Evolutionary conservation across 2,888 invertebrate genomes (phyloP).

Genomic region (Steinernema hermaphroditum): DNA sequence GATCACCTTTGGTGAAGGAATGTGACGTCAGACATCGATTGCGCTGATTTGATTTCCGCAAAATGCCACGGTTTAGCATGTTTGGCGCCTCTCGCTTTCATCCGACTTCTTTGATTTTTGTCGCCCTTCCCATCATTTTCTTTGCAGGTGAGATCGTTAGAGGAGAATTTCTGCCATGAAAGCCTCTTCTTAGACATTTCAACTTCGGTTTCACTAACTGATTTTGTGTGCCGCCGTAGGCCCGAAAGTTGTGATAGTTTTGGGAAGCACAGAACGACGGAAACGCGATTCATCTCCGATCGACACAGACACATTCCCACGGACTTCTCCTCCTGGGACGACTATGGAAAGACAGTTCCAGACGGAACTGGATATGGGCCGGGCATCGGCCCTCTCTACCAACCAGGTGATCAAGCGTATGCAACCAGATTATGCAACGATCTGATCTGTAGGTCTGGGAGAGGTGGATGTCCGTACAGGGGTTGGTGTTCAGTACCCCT

Average conservation of each 20-base stretch:
- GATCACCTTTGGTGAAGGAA: neutral
- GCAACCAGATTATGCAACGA: neutral
- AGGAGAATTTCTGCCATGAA: no score
- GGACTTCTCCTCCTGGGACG: conserved; percentile 21
- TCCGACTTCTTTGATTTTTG: neutral
- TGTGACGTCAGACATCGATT: neutral
- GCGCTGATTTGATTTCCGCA: neutral
- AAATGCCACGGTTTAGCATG: neutral
- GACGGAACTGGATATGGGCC: conserved; percentile 22
- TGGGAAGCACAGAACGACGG: neutral
- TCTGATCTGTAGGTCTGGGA: conserved; percentile 44
- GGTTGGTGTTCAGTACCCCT: conserved; percentile 45
- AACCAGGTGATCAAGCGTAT: neutral
- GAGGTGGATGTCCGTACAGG: conserved; percentile 50
- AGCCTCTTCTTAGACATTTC: no score
- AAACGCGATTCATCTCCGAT: neutral
- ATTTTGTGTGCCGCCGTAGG: neutral
- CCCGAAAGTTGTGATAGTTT: neutral
- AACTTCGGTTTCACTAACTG: neutral
- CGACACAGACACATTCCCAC: conserved; percentile 5
- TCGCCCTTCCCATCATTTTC: no score
- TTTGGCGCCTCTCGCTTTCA: neutral
- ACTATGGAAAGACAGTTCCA: conserved; percentile 20
- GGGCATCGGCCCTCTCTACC: neutral
- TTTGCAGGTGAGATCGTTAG: no score